Evolutionary conservation across 2,797 vertebrate genomes (phyloP), one percentile per base, ranked within the genome.

Genomic region (Notoglanidium macrostoma): DNA sequence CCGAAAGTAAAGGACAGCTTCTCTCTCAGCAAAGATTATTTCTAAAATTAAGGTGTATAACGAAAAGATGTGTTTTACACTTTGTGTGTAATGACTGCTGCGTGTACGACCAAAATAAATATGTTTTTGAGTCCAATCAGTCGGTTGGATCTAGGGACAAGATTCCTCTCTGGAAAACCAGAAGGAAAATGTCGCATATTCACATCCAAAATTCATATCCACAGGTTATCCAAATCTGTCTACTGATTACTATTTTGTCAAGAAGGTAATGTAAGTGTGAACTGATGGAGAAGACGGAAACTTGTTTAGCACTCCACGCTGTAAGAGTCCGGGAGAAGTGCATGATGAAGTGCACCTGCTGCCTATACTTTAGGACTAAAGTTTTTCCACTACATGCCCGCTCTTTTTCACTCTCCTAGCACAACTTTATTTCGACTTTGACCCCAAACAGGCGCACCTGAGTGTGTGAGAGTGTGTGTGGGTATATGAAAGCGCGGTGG

Each of bases 261-360:
- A 14, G 1, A 9, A 44, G 1, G 46, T 54, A 35, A 51, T 4
- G 63, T 67, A 12, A 23, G 1, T 51, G 5, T 35, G 68, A 63
- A 59, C 10, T 51, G 49, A 51, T 65, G 61, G 72, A 54, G 57
- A 65, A 77, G 4, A 2, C 32, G 5, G 17, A 40, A 29, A 23
- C 57, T 86, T 76, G 32, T 49, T 40, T 8, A 15, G 17, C 11
- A 65, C 59, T 85, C 74, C 23, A 77, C 63, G 55, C 72, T 74
- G 23, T 65, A 0, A 86, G 49, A 57, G 49, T 32, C 85, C 68
- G 85, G 85, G 85, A 86, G 85, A 68, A 78, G 59, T 10, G 49
- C 49, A 49, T 49, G 76, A 40, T 74, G 76, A 67, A n/a, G 76
- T 49, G 94, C 95, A 96, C 96, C 95, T 96, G 96, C 95, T 91